These are phyloP conservation scores for Scomber colias DNA, from an alignment of 2,113 vertebrate genomes.

Conservation along the genomic window DNA sequence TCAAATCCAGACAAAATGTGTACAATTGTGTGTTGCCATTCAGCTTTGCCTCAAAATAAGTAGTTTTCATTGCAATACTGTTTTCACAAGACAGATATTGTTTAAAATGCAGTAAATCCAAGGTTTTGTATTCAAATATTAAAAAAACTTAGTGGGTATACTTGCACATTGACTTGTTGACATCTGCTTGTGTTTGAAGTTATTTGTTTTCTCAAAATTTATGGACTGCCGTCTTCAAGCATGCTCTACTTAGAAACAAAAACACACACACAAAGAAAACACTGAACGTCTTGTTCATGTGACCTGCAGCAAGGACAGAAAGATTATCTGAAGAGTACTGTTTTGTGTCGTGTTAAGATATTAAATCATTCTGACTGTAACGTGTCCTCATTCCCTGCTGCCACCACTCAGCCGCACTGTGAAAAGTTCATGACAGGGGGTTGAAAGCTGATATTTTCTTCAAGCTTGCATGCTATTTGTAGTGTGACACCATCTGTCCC, in stretches of 20 bases:
- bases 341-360: conserved; percentile 16
- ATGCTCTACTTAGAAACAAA: neutral
- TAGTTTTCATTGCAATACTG: neutral
- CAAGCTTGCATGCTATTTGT: conserved; percentile 74
- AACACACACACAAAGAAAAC: neutral
- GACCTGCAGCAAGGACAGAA: conserved; percentile 4
- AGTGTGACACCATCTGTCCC: conserved; percentile 77
- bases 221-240: neutral
- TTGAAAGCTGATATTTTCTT: conserved; percentile 76
- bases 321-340: neutral
- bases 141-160: neutral
- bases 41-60: neutral
- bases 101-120: neutral
- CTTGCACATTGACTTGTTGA: no score
- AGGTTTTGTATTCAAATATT: neutral
- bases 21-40: no score
- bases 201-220: neutral
- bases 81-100: neutral
- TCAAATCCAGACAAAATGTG: neutral
- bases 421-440: conserved; percentile 59
- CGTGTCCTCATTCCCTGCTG: conserved; percentile 25
- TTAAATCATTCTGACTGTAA: conserved; percentile 46
- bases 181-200: neutral
- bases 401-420: conserved; percentile 15
- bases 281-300: neutral